Conservation (phyloP, 2,888 invertebrate genomes). For the Isotomurus palustris region DNA sequence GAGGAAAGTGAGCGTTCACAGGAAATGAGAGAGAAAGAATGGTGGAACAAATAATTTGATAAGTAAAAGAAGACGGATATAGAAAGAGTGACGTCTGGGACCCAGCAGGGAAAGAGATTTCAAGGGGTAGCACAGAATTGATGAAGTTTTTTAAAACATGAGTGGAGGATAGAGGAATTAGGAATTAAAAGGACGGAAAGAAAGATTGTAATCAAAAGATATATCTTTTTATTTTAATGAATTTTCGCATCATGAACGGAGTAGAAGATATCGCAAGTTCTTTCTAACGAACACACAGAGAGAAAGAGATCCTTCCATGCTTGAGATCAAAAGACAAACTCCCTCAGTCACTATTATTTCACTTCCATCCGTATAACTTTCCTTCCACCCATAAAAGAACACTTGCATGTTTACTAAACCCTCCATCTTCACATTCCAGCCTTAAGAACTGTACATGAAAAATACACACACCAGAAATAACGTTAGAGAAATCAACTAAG, state of each 20-base stretch:
- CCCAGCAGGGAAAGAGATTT: conserved; percentile 31
- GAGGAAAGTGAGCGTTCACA: conserved; percentile 19
- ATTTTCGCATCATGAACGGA: conserved; percentile 40
- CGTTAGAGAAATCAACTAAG: too few species aligned
- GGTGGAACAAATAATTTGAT: conserved; percentile 41
- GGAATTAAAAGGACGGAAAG: conserved; percentile 46
- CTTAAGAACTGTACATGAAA: too few species aligned
- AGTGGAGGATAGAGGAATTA: conserved; percentile 46
- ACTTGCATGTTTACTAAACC: neutral
- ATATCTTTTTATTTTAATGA: conserved; percentile 47
- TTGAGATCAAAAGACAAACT: conserved; percentile 44
- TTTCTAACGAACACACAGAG: conserved; percentile 27
- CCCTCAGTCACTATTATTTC: neutral
- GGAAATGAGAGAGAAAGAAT: conserved; percentile 30
- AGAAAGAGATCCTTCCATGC: conserved; percentile 18
- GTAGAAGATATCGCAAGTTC: conserved; percentile 33
- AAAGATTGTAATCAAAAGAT: conserved; percentile 47
- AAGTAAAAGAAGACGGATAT: conserved; percentile 21
- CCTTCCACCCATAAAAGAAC: neutral
- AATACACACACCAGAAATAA: too few species aligned
- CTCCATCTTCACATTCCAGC: too few species aligned
- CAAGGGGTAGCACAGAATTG: conserved; percentile 13
- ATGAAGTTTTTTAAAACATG: conserved; percentile 38
- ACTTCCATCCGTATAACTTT: neutral
- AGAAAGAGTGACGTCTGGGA: neutral